A percentile compares a stretch with the other conserved stretches of the same genome.
These are phyloP conservation scores for Takifugu rubripes DNA, from an alignment of 2,797 vertebrate genomes.

Conservation along the genomic window DNA sequence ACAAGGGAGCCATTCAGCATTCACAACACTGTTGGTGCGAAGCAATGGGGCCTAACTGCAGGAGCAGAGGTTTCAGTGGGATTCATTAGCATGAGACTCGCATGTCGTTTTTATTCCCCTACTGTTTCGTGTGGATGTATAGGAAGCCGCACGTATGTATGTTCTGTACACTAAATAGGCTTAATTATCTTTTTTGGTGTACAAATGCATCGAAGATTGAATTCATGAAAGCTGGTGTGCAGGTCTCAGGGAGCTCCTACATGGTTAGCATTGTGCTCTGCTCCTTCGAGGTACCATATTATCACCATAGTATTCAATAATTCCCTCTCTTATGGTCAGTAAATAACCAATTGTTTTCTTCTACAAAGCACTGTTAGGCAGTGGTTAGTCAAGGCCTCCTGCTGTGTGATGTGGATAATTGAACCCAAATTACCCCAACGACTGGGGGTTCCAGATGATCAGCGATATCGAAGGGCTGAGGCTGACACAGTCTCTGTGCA, in stretches of 20 bases:
- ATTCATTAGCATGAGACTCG: constrained; percentile 69
- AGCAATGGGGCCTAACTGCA: constrained; percentile 63
- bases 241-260: too few relatives aligned
- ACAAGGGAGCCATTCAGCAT: constrained; percentile 58
- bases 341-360: constrained; percentile 63
- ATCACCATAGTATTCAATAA: constrained; percentile 66
- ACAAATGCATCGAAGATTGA: neutral
- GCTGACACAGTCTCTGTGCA: constrained; percentile 11
- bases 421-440: constrained; percentile 57
- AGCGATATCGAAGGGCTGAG: constrained; percentile 19
- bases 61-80: constrained; percentile 60
- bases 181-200: neutral
- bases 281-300: constrained; percentile 45
- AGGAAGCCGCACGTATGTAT: neutral
- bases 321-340: constrained; percentile 44
- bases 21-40: constrained; percentile 59
- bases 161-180: neutral
- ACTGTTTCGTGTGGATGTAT: neutral
- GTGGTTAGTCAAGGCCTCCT: constrained; percentile 40
- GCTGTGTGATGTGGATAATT: constrained; percentile 40
- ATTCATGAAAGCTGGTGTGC: neutral
- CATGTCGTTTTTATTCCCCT: constrained; percentile 37
- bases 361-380: constrained; percentile 28
- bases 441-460: constrained; percentile 18
- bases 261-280: constrained; percentile 1